phyloP scores from a whole-genome alignment of 2,113 vertebrate genomes.

The Syrrhaptes paradoxus region DNA sequence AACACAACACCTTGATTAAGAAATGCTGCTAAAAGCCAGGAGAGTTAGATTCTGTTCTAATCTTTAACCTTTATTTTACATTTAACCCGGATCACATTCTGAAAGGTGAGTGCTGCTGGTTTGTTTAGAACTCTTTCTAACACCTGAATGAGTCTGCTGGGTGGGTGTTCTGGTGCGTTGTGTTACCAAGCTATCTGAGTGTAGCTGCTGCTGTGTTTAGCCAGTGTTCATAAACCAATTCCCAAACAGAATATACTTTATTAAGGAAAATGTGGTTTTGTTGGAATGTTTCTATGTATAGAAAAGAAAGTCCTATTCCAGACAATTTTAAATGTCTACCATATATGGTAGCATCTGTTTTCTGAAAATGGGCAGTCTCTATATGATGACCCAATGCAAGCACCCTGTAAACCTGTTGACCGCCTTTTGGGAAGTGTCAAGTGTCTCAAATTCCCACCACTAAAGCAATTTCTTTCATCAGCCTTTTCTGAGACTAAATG shows the following conservation, averaged over 20 bases:
- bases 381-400: not conserved
- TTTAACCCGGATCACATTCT: not conserved
- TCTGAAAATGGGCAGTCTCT: not conserved
- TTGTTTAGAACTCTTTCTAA: not conserved
- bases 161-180: not conserved
- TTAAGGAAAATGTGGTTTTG: not conserved
- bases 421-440: not conserved
- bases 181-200: not conserved
- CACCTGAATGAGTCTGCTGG: not conserved
- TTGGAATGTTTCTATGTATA: not conserved
- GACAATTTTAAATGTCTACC: not conserved
- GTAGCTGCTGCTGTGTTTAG: not conserved
- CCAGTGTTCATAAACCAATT: not conserved
- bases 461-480: not conserved
- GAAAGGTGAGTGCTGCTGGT: not conserved
- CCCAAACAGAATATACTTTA: not conserved
- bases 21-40: not conserved
- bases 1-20: not conserved
- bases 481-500: not conserved
- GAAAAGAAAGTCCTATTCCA: not conserved
- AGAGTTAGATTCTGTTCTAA: not conserved
- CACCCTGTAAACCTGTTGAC: not conserved
- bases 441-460: not conserved
- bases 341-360: not conserved
- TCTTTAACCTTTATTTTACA: not conserved